These are phyloP conservation scores for Phoebastria nigripes DNA, from an alignment of 2,797 vertebrate species.

Conservation along the genomic window DNA sequence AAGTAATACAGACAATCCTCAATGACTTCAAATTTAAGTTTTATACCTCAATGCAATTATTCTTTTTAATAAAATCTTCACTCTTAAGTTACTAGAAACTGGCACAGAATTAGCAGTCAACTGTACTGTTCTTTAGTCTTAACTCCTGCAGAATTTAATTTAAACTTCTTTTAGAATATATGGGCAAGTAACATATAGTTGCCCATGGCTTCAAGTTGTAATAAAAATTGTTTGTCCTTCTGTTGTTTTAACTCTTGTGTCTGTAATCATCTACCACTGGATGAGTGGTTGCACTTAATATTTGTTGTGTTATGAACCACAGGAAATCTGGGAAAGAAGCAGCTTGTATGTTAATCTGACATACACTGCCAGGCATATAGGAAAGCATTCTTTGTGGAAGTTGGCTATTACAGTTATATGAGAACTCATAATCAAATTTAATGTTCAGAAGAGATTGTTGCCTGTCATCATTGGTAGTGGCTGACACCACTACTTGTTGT, in stretches of 20 bases:
- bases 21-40: background rate
- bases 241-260: background rate
- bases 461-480: background rate
- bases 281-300: conserved; percentile 6
- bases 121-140: background rate
- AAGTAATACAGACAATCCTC: background rate
- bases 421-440: conserved; percentile 8
- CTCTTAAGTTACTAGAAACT: background rate
- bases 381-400: conserved; percentile 20
- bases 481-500: background rate
- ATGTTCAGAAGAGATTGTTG: conserved; percentile 13
- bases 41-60: background rate
- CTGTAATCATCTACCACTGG: background rate
- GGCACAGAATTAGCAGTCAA: background rate
- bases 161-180: background rate
- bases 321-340: background rate
- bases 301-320: conserved; percentile 11
- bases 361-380: conserved; percentile 31
- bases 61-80: background rate
- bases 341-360: conserved; percentile 9
- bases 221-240: background rate
- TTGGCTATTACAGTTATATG: conserved; percentile 19
- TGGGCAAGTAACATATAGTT: background rate
- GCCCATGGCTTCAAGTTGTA: background rate
- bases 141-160: background rate